phyloP scores from a whole-genome alignment of 2,797 vertebrate species.

The Capromys pilorides region DNA sequence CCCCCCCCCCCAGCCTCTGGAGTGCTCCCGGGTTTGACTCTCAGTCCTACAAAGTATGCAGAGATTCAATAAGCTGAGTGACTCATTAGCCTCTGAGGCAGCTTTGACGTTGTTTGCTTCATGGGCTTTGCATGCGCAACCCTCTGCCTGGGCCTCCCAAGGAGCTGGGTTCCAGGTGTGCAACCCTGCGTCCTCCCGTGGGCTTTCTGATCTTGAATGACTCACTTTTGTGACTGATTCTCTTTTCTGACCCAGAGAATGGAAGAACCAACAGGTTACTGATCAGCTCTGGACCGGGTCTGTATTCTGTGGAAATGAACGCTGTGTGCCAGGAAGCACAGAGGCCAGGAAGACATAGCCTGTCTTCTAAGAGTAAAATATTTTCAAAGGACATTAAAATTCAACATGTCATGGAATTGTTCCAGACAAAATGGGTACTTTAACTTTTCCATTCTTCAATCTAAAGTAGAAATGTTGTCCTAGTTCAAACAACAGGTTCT shows the following conservation, averaged over 20 bases:
- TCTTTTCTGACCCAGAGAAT: slow-evolving; percentile 1
- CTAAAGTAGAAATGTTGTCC: not conserved
- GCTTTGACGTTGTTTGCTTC: not conserved
- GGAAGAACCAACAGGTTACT: not conserved
- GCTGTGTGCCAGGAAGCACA: not conserved
- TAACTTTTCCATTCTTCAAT: slow-evolving; percentile 18
- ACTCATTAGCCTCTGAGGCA: not conserved
- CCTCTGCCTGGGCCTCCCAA: not conserved
- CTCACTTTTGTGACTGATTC: not conserved
- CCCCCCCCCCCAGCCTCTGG: not conserved
- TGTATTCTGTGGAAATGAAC: not conserved
- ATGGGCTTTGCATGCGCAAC: not conserved
- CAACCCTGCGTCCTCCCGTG: no score
- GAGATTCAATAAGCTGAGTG: not conserved
- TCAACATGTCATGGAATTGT: slow-evolving; percentile 1
- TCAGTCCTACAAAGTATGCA: not conserved
- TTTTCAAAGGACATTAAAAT: not conserved
- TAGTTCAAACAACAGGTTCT: slow-evolving; percentile 37
- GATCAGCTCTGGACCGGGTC: not conserved
- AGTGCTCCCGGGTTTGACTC: not conserved
- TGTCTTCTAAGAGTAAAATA: not conserved
- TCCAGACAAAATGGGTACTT: not conserved
- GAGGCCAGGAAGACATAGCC: not conserved
- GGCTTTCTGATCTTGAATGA: not conserved
- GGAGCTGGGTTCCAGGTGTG: not conserved